A percentile compares a stretch with the other conserved stretches of the same genome.
These are phyloP conservation scores for Carassius carassius DNA, from an alignment of 2,113 vertebrate genomes.

Conservation along the genomic window DNA sequence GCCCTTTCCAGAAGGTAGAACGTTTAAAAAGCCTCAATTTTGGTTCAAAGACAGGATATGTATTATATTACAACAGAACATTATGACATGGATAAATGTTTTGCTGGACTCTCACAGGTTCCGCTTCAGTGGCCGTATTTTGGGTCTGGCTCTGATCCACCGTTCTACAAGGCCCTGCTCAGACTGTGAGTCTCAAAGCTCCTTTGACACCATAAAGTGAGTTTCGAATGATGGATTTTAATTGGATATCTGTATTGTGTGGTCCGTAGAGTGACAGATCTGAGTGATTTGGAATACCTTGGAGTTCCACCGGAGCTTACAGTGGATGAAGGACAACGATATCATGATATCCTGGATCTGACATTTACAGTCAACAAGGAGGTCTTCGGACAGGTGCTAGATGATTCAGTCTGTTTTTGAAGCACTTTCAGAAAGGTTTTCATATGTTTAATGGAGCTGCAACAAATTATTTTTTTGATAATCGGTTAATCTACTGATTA, in stretches of 20 bases:
- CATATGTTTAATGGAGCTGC: background rate
- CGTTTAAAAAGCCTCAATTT: background rate
- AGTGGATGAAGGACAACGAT: slow-evolving; percentile 99
- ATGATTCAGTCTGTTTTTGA: background rate
- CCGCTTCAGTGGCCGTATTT: slow-evolving; percentile 95
- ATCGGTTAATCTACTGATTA: background rate
- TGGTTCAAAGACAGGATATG: background rate
- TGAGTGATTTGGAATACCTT: slow-evolving; percentile 96
- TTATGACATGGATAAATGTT: slow-evolving; percentile 5
- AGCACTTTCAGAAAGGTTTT: background rate
- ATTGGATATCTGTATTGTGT: slow-evolving; percentile 2
- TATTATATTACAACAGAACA: background rate
- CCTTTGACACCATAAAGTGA: background rate
- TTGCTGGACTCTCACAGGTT: slow-evolving; percentile 79
- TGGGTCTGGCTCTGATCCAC: slow-evolving; percentile 95
- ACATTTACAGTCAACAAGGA: slow-evolving; percentile 98
- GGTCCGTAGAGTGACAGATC: slow-evolving; percentile 84
- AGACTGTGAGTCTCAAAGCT: slow-evolving; percentile 84
- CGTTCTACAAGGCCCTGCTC: slow-evolving; percentile 96
- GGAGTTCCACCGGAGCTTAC: slow-evolving; percentile 98
- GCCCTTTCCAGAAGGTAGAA: background rate
- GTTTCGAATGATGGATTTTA: background rate
- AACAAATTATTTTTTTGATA: background rate
- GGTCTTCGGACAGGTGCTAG: slow-evolving; percentile 93
- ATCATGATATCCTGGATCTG: slow-evolving; percentile 97